These are phyloP conservation scores for Mnemiopsis leidyi DNA, from an alignment of 37 sponge, comb jelly and placozoan genomes.

Conservation along the genomic window DNA sequence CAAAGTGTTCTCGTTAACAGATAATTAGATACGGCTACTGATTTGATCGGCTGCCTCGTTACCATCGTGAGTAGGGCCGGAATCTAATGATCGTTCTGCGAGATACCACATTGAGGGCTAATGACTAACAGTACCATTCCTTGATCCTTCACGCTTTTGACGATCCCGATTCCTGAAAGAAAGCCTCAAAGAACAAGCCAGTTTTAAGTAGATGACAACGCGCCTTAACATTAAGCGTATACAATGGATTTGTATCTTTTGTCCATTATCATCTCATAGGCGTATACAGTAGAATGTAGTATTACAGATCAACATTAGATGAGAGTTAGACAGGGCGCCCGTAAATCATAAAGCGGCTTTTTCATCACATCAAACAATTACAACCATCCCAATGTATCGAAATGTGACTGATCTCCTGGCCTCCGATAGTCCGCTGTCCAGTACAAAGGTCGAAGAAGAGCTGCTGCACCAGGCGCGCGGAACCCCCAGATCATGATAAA, in stretches of 20 bases:
- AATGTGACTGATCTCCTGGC: no score
- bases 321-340: background rate
- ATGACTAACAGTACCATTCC: background rate
- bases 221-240: background rate
- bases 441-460: no score
- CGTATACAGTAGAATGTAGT: no score
- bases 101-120: background rate
- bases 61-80: background rate
- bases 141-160: no score
- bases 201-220: no score
- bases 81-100: background rate
- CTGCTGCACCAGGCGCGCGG: no score
- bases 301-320: no score
- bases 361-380: background rate
- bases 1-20: background rate
- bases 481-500: background rate
- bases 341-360: background rate
- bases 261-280: no score
- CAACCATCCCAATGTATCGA: background rate
- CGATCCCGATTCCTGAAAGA: no score
- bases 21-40: background rate
- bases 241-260: background rate
- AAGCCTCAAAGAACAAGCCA: no score
- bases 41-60: background rate
- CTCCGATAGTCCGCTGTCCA: no score